Percentiles rank a stretch among this genome's conserved stretches.
Evolutionary conservation across 2,113 vertebrate species (phyloP).

Genomic region (Lepisosteus osseus): DNA sequence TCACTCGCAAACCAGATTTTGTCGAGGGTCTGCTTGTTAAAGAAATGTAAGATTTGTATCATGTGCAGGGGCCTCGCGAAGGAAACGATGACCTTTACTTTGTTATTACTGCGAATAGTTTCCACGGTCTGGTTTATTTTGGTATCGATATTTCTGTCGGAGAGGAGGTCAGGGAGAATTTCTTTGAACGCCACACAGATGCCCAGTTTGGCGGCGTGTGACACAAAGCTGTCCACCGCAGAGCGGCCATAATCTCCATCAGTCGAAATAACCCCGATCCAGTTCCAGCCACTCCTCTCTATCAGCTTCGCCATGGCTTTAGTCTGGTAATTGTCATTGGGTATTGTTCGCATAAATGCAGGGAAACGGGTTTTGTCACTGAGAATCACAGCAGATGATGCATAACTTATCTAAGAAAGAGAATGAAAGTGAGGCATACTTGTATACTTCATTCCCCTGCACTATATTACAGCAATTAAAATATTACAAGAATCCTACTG

Average conservation of each 20-base stretch:
- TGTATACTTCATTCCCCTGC: too few relatives aligned
- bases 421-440: background rate
- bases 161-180: conserved; percentile 71
- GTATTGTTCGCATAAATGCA: conserved; percentile 79
- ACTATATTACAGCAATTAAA: background rate
- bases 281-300: conserved; percentile 69
- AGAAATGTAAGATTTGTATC: conserved; percentile 61
- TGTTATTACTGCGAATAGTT: conserved; percentile 64
- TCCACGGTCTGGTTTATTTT: conserved; percentile 54
- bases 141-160: conserved; percentile 46
- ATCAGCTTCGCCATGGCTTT: conserved; percentile 78
- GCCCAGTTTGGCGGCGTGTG: conserved; percentile 60
- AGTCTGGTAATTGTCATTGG: conserved; percentile 79
- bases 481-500: background rate
- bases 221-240: conserved; percentile 69
- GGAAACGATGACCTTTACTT: conserved; percentile 77
- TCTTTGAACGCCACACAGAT: conserved; percentile 84
- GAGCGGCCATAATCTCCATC: conserved; percentile 81
- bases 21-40: conserved; percentile 54
- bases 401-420: conserved; percentile 76
- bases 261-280: conserved; percentile 77
- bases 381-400: conserved; percentile 79
- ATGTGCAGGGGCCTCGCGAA: conserved; percentile 75
- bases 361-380: conserved; percentile 85
- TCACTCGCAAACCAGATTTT: conserved; percentile 88